Evolutionary conservation across 2,888 invertebrate species (phyloP).

Genomic region (Coecobrya sp.): DNA sequence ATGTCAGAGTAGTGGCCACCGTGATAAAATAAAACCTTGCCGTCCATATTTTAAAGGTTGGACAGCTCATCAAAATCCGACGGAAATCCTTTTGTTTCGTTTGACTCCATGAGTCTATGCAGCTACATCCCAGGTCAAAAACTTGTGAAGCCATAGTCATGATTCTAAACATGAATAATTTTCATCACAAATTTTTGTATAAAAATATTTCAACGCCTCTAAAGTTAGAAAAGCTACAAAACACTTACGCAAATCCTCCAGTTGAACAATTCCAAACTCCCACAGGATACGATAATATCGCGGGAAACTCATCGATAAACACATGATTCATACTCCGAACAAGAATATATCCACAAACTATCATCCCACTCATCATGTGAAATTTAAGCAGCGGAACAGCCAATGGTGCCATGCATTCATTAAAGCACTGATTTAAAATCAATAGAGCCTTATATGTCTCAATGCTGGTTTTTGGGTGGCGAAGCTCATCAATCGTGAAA

Average conservation of each 20-base stretch:
- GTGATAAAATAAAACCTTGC: conserved; percentile 66
- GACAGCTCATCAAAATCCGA: conserved; percentile 63
- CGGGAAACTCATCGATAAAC: conserved; percentile 77
- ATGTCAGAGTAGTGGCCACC: conserved; percentile 65
- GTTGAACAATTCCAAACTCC: conserved; percentile 50
- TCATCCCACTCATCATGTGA: neutral
- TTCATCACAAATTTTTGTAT: too few species aligned
- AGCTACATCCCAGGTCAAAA: conserved; percentile 58
- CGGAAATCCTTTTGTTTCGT: conserved; percentile 63
- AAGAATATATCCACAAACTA: conserved; percentile 42
- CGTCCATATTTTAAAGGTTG: conserved; percentile 65
- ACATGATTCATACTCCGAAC: conserved; percentile 70
- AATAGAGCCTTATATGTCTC: conserved; percentile 56
- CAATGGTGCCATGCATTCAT: conserved; percentile 74
- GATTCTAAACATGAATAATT: neutral
- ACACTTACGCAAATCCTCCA: neutral
- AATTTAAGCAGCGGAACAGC: conserved; percentile 59
- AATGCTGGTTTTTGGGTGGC: conserved; percentile 32
- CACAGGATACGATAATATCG: conserved; percentile 31
- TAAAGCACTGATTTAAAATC: conserved; percentile 31
- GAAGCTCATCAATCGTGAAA: conserved; percentile 56
- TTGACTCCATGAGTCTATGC: conserved; percentile 67
- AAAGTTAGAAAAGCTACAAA: too few species aligned
- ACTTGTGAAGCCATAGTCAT: conserved; percentile 59
- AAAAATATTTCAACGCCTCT: too few species aligned